phyloP scores from a whole-genome alignment of 1,140 invertebrate genomes.

The Lucilia cuprina region DNA sequence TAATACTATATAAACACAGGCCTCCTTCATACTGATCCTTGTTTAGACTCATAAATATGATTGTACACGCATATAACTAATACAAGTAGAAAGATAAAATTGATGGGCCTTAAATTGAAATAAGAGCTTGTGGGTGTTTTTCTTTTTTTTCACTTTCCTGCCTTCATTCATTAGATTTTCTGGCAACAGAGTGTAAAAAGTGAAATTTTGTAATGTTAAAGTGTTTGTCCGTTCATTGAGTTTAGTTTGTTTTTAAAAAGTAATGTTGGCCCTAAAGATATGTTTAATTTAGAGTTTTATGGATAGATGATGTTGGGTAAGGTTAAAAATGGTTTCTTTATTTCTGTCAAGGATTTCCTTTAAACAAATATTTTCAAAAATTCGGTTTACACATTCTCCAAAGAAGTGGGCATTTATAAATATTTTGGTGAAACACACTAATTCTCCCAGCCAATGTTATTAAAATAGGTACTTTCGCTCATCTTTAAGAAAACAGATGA shows the following conservation, averaged over 20 bases:
- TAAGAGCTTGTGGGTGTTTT: not conserved
- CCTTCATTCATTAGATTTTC: not conserved
- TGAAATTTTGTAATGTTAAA: not conserved
- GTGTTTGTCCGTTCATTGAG: not conserved
- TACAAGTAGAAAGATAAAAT: not conserved
- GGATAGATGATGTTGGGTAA: not conserved
- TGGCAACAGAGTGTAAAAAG: not conserved
- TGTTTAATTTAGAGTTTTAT: not conserved
- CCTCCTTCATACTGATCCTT: not conserved
- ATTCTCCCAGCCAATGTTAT: not conserved
- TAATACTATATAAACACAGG: not conserved
- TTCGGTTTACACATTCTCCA: no score
- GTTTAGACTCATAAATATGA: conserved; percentile 7
- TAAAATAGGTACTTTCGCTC: not conserved
- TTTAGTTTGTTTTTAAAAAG: not conserved
- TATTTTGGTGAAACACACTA: no score
- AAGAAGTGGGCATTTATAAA: no score
- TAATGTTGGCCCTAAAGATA: not conserved
- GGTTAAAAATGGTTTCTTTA: no score
- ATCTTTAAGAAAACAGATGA: not conserved
- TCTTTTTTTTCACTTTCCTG: not conserved
- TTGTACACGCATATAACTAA: not conserved
- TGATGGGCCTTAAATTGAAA: not conserved
- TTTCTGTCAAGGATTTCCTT: no score
- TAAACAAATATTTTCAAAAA: no score